Conservation (phyloP, 2,113 vertebrate species). For the Myotis yumanensis region DNA sequence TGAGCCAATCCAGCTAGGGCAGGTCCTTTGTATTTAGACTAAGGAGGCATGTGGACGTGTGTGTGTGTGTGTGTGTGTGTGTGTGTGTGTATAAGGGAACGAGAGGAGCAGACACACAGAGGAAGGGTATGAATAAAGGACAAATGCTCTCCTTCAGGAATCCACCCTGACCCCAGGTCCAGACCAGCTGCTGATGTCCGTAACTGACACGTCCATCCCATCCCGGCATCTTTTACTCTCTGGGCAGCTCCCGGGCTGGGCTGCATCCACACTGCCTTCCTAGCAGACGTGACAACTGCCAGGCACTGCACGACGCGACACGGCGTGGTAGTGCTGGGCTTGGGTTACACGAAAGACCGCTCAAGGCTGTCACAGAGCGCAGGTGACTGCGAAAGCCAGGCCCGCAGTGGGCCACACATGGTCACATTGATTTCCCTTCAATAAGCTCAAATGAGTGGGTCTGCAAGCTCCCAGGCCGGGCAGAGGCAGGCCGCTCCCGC, state of each 20-base stretch:
- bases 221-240: slow-evolving; percentile 22
- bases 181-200: slow-evolving; percentile 28
- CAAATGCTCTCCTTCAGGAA: slow-evolving; percentile 8
- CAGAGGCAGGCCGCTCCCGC: not conserved
- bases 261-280: slow-evolving; percentile 51
- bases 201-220: slow-evolving; percentile 23
- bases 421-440: not conserved
- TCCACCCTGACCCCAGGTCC: not conserved
- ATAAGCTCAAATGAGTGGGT: not conserved
- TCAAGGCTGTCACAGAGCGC: not conserved
- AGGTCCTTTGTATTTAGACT: not conserved
- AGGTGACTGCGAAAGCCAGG: not conserved
- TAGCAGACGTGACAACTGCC: slow-evolving; percentile 24
- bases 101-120: no score
- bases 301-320: not conserved
- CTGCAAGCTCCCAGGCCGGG: not conserved
- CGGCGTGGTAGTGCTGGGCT: not conserved
- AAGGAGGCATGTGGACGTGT: not conserved
- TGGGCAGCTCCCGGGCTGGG: not conserved
- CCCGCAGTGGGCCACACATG: not conserved
- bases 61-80: not conserved
- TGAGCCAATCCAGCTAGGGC: no score
- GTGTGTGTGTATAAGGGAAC: no score
- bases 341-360: not conserved
- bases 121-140: not conserved